Evolutionary conservation across 1,140 invertebrate genomes (phyloP).

Genomic region (Trachymyrmex septentrionalis): DNA sequence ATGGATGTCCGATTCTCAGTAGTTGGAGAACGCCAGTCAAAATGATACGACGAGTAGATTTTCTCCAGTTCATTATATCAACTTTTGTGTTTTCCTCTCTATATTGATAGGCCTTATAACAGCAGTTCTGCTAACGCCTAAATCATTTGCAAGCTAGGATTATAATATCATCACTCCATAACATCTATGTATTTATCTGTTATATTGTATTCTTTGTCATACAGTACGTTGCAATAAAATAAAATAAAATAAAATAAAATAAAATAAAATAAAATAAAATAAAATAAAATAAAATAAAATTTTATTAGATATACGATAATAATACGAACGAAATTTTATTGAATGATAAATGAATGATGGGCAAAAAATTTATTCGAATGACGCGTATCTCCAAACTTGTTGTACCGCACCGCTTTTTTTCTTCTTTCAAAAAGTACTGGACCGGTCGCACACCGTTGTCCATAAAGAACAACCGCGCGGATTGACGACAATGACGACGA

Average conservation of each 20-base stretch:
- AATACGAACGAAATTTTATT: constrained; percentile 19
- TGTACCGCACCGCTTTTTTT: neutral
- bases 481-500: neutral
- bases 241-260: too few relatives aligned
- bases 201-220: too few relatives aligned
- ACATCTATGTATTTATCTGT: too few relatives aligned
- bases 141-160: too few relatives aligned
- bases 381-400: neutral
- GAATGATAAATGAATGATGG: neutral
- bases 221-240: too few relatives aligned
- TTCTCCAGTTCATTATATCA: too few relatives aligned
- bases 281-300: too few relatives aligned
- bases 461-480: constrained; percentile 28
- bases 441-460: constrained; percentile 33
- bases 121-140: too few relatives aligned
- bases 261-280: too few relatives aligned
- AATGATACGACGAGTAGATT: neutral
- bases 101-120: too few relatives aligned
- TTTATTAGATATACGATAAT: neutral
- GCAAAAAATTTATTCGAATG: constrained; percentile 13
- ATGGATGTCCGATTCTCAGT: neutral
- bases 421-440: constrained; percentile 23
- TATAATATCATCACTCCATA: too few relatives aligned
- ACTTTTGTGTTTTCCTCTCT: too few relatives aligned
- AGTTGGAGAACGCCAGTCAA: neutral